Evolutionary conservation across 1,140 invertebrate species (phyloP).

Genomic region (Drosophila saltans): DNA sequence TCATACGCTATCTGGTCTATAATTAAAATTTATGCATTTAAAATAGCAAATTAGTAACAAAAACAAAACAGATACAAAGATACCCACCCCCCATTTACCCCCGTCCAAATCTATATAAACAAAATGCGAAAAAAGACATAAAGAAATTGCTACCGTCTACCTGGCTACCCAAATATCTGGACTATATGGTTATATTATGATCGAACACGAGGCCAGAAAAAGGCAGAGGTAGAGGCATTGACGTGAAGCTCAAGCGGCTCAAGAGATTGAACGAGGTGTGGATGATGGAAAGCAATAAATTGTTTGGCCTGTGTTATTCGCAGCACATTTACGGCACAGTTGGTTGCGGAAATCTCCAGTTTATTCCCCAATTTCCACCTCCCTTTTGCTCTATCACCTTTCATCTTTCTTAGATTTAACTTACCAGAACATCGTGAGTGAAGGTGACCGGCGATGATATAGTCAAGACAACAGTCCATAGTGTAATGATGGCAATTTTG

Average conservation of each 20-base stretch:
- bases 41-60: slow-evolving; percentile 78
- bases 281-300: slow-evolving; percentile 82
- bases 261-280: slow-evolving; percentile 72
- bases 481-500: slow-evolving; percentile 88
- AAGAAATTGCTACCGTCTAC: slow-evolving; percentile 30
- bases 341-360: slow-evolving; percentile 19
- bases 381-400: neutral
- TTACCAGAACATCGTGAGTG: slow-evolving; percentile 88
- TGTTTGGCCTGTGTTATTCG: slow-evolving; percentile 65
- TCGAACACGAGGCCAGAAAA: slow-evolving; percentile 17
- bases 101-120: slow-evolving; percentile 55
- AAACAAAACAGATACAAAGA: slow-evolving; percentile 58
- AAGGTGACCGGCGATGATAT: slow-evolving; percentile 90
- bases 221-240: slow-evolving; percentile 26
- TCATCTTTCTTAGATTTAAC: slow-evolving; percentile 24
- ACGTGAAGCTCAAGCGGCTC: slow-evolving; percentile 38
- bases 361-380: neutral
- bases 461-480: slow-evolving; percentile 92
- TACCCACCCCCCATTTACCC: slow-evolving; percentile 29
- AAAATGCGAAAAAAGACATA: slow-evolving; percentile 44
- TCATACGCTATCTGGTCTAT: slow-evolving; percentile 57
- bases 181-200: slow-evolving; percentile 23
- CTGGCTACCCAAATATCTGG: neutral
- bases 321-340: slow-evolving; percentile 73
- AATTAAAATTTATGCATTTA: slow-evolving; percentile 81